A percentile compares a stretch with the other conserved stretches of the same genome.
phyloP scores from a whole-genome alignment of 2,113 vertebrate species.

The Mohoua ochrocephala region DNA sequence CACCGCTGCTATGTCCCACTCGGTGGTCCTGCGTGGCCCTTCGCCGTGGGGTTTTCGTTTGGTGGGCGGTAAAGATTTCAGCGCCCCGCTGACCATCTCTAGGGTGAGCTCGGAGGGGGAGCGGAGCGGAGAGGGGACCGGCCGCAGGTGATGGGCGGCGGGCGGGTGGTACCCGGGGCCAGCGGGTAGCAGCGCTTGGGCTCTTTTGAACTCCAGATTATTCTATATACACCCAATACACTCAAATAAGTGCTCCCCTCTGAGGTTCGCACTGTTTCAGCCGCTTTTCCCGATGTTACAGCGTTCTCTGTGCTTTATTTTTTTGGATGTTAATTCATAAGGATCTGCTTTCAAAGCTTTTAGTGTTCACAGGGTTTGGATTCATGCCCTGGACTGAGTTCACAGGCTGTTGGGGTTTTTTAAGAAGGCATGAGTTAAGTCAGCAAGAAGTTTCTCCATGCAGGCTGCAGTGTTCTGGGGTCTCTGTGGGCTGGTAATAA shows the following conservation, averaged over 20 bases:
- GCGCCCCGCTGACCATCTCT: constrained; percentile 89
- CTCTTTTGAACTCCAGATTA: accelerated
- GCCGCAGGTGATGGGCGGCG: not conserved
- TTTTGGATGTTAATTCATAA: not conserved
- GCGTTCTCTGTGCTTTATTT: not conserved
- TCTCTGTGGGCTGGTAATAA: constrained; percentile 31
- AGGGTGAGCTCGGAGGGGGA: constrained; percentile 77
- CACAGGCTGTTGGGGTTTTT: not conserved
- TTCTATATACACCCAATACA: accelerated
- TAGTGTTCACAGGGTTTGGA: not conserved
- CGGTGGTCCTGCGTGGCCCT: constrained; percentile 86
- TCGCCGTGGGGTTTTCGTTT: constrained; percentile 95
- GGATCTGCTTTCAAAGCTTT: not conserved
- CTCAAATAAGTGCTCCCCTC: not conserved
- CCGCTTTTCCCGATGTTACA: not conserved
- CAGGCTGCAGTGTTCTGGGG: not conserved
- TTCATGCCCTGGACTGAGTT: not conserved
- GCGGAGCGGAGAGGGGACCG: not conserved
- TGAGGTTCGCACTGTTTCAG: not conserved
- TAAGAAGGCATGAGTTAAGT: not conserved
- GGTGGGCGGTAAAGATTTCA: constrained; percentile 94
- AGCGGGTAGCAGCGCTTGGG: accelerated
- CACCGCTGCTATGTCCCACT: constrained; percentile 76
- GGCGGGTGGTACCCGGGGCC: no score
- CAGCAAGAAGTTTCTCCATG: not conserved